Evolutionary conservation across 2,113 vertebrate genomes (phyloP).

Genomic region (Siniperca knerii): DNA sequence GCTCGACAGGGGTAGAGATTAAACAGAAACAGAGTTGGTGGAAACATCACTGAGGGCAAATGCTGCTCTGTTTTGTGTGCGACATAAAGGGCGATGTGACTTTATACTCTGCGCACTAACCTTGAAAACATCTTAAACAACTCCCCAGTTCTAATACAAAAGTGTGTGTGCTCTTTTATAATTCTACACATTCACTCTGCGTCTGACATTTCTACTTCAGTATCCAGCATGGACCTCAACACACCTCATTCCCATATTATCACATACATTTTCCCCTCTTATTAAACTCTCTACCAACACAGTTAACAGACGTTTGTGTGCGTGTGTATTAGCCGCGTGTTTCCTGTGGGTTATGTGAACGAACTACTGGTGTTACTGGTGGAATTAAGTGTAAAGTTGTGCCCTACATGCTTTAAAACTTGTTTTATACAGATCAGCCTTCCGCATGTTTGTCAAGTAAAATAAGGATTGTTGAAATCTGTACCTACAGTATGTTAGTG

Average conservation of each 20-base stretch:
- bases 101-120: slow-evolving; percentile 26
- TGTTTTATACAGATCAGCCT: slow-evolving; percentile 23
- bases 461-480: background rate
- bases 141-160: background rate
- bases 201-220: slow-evolving; percentile 11
- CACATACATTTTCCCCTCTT: slow-evolving; percentile 75
- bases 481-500: slow-evolving; percentile 9
- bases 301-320: background rate
- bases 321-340: background rate
- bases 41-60: background rate
- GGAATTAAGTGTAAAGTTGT: background rate
- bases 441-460: slow-evolving; percentile 8
- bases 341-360: background rate
- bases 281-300: background rate
- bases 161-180: slow-evolving; percentile 17
- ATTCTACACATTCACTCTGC: slow-evolving; percentile 37
- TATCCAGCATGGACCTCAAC: slow-evolving; percentile 40
- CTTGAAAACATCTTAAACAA: slow-evolving; percentile 24
- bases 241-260: slow-evolving; percentile 48
- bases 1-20: background rate
- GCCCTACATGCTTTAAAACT: background rate
- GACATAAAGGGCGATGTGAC: background rate
- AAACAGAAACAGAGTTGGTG: slow-evolving; percentile 4
- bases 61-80: slow-evolving; percentile 4
- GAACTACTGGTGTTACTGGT: background rate